Conservation (phyloP, 2,888 invertebrate species). For the Dynastes grantii region DNA sequence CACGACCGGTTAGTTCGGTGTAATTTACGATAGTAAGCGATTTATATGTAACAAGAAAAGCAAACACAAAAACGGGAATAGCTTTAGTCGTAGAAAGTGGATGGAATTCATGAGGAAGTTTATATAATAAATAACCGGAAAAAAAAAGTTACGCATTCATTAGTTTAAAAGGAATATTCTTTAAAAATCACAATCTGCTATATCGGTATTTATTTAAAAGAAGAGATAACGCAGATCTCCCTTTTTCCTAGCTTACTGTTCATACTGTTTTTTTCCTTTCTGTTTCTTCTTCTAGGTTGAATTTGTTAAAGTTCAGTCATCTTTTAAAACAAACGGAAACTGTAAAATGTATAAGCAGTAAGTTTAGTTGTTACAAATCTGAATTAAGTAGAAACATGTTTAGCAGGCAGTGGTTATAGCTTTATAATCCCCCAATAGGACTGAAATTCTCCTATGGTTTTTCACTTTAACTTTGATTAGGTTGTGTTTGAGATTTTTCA, state of each 20-base stretch:
- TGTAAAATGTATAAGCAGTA: too few species aligned
- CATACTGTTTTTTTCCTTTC: neutral
- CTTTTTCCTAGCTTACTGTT: neutral
- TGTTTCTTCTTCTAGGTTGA: too few species aligned
- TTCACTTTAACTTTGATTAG: too few species aligned
- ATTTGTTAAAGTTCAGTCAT: too few species aligned
- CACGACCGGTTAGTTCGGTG: neutral
- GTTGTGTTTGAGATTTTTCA: too few species aligned
- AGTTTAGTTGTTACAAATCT: too few species aligned
- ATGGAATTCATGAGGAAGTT: constrained; percentile 7
- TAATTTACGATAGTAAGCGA: constrained; percentile 3
- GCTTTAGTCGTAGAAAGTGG: neutral
- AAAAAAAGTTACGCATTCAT: constrained; percentile 1
- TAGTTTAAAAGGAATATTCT: too few species aligned
- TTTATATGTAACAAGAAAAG: constrained; percentile 11
- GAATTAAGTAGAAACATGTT: too few species aligned
- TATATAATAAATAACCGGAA: neutral
- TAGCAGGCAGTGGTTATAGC: too few species aligned
- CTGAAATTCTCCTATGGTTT: too few species aligned
- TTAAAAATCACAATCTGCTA: neutral
- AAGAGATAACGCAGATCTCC: neutral
- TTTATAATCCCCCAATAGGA: too few species aligned
- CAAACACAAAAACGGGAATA: neutral
- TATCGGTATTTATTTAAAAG: neutral
- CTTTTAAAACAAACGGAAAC: too few species aligned